These are phyloP conservation scores for Pogonocherus hispidulus DNA, from an alignment of 2,888 invertebrate genomes.

Conservation along the genomic window DNA sequence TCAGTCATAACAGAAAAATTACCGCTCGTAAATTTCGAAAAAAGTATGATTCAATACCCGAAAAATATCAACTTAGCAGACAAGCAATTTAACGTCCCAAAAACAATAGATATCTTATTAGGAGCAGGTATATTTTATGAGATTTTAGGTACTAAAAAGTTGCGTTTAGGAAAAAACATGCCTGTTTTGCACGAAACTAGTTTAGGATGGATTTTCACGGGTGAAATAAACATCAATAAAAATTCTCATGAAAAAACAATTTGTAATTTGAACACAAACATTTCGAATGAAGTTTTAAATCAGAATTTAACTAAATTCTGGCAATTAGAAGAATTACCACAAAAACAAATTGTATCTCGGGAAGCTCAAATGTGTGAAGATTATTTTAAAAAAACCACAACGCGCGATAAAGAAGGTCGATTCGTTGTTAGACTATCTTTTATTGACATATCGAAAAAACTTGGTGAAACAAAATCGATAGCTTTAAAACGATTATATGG, in stretches of 20 bases:
- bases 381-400: slow-evolving; percentile 32
- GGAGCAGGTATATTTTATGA: slow-evolving; percentile 20
- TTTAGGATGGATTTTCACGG: slow-evolving; percentile 19
- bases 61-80: slow-evolving; percentile 7
- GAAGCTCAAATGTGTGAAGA: slow-evolving; percentile 17
- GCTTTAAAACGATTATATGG: slow-evolving; percentile 26
- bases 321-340: slow-evolving; percentile 25
- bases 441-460: background rate
- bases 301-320: slow-evolving; percentile 28
- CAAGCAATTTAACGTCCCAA: slow-evolving; percentile 1
- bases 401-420: slow-evolving; percentile 9
- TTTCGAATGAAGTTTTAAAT: slow-evolving; percentile 15
- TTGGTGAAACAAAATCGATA: slow-evolving; percentile 1
- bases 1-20: slow-evolving; percentile 9
- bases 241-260: background rate
- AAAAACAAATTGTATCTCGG: background rate
- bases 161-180: slow-evolving; percentile 10
- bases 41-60: background rate
- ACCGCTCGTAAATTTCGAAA: slow-evolving; percentile 4
- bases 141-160: background rate
- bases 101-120: slow-evolving; percentile 9
- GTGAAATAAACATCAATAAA: background rate
- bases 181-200: slow-evolving; percentile 8
- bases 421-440: slow-evolving; percentile 38
- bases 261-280: background rate